Evolutionary conservation across 2,888 invertebrate species (phyloP), one percentile per base, ranked within the genome.

Genomic region (Microctonus aethiopoides): DNA sequence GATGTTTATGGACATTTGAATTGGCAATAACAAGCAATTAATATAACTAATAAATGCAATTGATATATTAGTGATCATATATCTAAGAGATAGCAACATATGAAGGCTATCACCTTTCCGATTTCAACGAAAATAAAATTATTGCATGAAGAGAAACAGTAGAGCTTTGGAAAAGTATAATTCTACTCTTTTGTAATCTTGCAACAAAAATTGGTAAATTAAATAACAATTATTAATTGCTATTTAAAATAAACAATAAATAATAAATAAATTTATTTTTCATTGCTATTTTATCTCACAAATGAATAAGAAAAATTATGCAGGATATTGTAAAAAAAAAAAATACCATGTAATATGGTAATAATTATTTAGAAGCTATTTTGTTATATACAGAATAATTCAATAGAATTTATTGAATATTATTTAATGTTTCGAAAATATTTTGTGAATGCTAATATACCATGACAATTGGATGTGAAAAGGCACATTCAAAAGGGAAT

Each of bases 51-150:
- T 65, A 65, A 65, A 65, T 36, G 36, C 39, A 54, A 56, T 13
- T 46, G 46, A 16, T 46, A 20, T 46, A 16, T 7, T 46, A 7
- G 7, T 46, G 16, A 46, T 7, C 3, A 29, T 29, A n/a, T 24
- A 26, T 63, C 51, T 63, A 16, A 52, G 51, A 52, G 26, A 46
- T 41, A 46, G 16, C 16, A 51, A 26, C 32, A 56, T 13, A 39
- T 54, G 39, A 65, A 65, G 65, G 65, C 65, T 56, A 65, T 54
- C 65, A 54, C 56, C 65, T 65, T 65, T 65, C 65, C 54, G 65
- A 56, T 65, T 64, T 56, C 26, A 56, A 32, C 24, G 34, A 54
- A 65, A n/a, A n/a, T n/a, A n/a, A 54, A 65, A 65, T n/a, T 41
- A 51, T 64, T 32, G 22, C 34, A n/a, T n/a, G n/a, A n/a, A n/a